Evolutionary conservation across 2,113 vertebrate species (phyloP).

Genomic region (Lampris incognitus): DNA sequence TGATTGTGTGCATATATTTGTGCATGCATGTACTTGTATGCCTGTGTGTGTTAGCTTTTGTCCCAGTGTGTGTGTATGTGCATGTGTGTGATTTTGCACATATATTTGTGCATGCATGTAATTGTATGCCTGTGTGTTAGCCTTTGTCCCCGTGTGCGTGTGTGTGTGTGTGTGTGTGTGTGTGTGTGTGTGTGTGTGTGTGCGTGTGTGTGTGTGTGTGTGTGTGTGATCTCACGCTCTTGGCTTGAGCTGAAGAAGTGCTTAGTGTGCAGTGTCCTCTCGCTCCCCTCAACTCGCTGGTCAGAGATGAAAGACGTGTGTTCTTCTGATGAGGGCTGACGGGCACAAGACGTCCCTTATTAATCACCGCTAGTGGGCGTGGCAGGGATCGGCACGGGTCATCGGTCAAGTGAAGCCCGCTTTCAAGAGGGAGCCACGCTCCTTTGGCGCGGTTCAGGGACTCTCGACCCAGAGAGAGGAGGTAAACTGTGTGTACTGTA

Average conservation of each 20-base stretch:
- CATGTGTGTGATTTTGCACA: too few relatives aligned
- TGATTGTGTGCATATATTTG: background rate
- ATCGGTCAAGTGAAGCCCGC: background rate
- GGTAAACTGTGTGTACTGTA: too few relatives aligned
- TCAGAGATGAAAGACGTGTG: slow-evolving; percentile 51
- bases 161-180: background rate
- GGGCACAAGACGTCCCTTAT: slow-evolving; percentile 29
- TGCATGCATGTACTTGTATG: background rate
- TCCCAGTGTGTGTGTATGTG: too few relatives aligned
- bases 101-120: too few relatives aligned
- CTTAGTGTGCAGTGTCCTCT: slow-evolving; percentile 40
- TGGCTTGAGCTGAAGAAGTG: slow-evolving; percentile 5
- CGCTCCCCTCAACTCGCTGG: slow-evolving; percentile 11
- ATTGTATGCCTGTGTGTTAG: too few relatives aligned
- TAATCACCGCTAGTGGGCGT: background rate
- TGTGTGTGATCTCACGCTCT: background rate
- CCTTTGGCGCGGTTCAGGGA: too few relatives aligned
- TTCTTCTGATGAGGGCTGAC: slow-evolving; percentile 38
- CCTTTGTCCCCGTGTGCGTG: too few relatives aligned
- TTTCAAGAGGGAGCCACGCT: too few relatives aligned
- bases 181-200: background rate
- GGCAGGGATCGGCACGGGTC: slow-evolving; percentile 45
- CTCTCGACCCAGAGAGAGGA: too few relatives aligned
- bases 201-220: background rate
- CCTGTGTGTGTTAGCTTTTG: background rate